Percentiles rank a stretch among this genome's conserved stretches.
These are phyloP conservation scores for Tonatia bakeri DNA, from an alignment of 2,113 vertebrate genomes.

Conservation along the genomic window DNA sequence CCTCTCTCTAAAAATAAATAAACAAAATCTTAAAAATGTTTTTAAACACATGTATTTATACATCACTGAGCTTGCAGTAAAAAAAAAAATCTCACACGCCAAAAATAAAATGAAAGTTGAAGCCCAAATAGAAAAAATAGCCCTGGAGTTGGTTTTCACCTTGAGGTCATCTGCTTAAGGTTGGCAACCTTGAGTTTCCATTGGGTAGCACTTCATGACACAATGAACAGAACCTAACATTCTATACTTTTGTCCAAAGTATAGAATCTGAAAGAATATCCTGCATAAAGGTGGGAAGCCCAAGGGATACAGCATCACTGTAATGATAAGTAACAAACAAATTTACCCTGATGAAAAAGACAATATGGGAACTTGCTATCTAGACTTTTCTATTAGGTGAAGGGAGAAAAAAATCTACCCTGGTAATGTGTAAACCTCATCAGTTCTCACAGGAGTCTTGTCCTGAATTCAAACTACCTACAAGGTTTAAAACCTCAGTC, in stretches of 20 bases:
- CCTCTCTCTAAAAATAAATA: no score
- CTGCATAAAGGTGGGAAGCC: background rate
- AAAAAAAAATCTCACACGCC: background rate
- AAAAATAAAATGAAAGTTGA: conserved; percentile 32
- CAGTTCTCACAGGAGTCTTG: background rate
- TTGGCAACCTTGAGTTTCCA: background rate
- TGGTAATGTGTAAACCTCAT: background rate
- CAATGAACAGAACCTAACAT: background rate
- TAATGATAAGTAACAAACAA: background rate
- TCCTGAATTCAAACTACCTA: conserved; percentile 27
- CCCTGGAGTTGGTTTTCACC: background rate
- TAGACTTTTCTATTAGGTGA: background rate
- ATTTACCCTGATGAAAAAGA: background rate
- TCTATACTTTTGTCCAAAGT: background rate
- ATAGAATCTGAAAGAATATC: background rate
- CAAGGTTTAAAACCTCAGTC: conserved; percentile 25
- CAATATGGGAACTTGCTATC: background rate
- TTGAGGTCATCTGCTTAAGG: background rate
- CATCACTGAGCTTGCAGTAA: background rate
- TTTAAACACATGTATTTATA: background rate
- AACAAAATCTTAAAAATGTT: no score
- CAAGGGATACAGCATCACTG: background rate
- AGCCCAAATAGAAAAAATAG: background rate
- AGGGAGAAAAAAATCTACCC: background rate
- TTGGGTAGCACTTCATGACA: background rate